These are phyloP conservation scores for Limosa lapponica DNA, from an alignment of 2,797 vertebrate species.

Conservation along the genomic window DNA sequence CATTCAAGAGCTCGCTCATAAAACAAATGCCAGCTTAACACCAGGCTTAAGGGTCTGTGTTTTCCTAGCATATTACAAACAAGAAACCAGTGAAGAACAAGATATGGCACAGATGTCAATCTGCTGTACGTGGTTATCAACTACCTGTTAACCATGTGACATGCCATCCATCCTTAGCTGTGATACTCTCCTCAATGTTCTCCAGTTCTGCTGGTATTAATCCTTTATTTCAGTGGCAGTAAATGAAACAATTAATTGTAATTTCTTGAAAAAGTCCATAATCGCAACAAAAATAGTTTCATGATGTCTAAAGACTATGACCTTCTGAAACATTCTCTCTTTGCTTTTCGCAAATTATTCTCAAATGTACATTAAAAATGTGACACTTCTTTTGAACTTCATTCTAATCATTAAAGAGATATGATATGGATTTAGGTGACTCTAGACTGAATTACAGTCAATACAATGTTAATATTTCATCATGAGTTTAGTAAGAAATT, in stretches of 20 bases:
- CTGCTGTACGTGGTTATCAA: not conserved
- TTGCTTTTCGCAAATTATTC: not conserved
- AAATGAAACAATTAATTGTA: not conserved
- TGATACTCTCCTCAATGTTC: not conserved
- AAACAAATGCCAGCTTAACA: not conserved
- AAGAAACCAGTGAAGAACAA: not conserved
- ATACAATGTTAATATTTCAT: not conserved
- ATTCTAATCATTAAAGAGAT: not conserved
- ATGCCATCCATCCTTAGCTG: rapidly evolving
- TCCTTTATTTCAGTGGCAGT: not conserved
- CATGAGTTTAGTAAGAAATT: not conserved
- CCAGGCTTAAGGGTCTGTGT: not conserved
- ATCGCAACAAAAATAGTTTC: not conserved
- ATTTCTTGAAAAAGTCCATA: not conserved
- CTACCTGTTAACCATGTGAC: not conserved
- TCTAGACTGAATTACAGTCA: not conserved
- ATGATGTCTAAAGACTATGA: not conserved
- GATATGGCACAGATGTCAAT: not conserved
- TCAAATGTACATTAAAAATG: not conserved
- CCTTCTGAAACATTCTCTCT: not conserved
- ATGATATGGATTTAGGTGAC: not conserved
- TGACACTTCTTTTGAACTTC: not conserved
- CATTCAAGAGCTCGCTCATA: not conserved
- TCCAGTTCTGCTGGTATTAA: not conserved
- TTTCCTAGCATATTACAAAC: not conserved